Base-by-base conservation (phyloP, 2,888 invertebrate species). In the Ischnus inquisitorius region DNA sequence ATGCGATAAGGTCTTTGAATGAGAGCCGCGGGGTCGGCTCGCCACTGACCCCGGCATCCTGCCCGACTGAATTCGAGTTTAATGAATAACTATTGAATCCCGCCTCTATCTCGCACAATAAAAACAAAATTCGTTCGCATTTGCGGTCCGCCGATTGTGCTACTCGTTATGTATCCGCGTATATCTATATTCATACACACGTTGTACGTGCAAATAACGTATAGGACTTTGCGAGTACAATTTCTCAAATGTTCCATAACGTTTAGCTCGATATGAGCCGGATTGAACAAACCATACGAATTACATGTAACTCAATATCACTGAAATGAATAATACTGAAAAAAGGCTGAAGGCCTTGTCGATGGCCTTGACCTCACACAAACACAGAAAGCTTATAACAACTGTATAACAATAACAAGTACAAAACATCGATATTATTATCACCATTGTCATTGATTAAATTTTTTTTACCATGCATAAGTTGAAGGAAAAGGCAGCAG, bases 1-100 rank as follows among this genome's bases (percentile, higher is more conserved):
- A 68, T 79, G 87, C 89, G 92, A 92, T 93, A 93, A 93, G 89
- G 89, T 90, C 92, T 93, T 93, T 93, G 92, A 92, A 89, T 90
- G 87, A 79, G 89, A 90, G 91, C 92, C 92, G 92, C 92, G 92
- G 91, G 92, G 93, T 92, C 90, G 91, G 88, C 85, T 79, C 87
- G 89, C 87, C 90, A 90, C 89, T 92, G 93, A 93, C 93, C 93
- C 91, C 89, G 87, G 91, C 91, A 92, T 92, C 93, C 92, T 92
- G 91, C 90, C 88, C 84, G 89, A 86, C 90, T 90, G 92, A 92
- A 92, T 92, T 91, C 91, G 90, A 90, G 90, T 91, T 92, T 93
- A 93, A 93, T 92, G 92, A 93, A 92, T 93, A 92, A 92, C 91
- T 93, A 93, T 93, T 93, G 92, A 93, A 92, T 93, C 91, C 90